These are phyloP conservation scores for Pristionchus japonicus DNA, from an alignment of 2,888 invertebrate species.

Conservation along the genomic window DNA sequence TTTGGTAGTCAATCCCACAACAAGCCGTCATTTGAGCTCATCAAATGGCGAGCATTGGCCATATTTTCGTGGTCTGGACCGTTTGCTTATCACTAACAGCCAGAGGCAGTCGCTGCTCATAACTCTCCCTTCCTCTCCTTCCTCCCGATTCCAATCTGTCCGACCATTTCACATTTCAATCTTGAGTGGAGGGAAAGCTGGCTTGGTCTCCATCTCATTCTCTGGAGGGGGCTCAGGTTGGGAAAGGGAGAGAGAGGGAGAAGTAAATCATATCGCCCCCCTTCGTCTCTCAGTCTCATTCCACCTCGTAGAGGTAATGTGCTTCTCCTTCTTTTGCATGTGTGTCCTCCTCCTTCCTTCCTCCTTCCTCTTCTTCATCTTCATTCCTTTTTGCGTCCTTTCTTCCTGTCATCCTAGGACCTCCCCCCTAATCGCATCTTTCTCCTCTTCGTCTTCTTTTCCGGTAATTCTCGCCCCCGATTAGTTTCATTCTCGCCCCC, in stretches of 20 bases:
- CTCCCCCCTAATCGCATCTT: conserved; percentile 11
- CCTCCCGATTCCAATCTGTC: not conserved
- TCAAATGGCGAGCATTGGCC: conserved; percentile 9
- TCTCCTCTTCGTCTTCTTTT: not conserved
- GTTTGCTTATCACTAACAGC: conserved; percentile 14
- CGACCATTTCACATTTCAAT: conserved; percentile 38
- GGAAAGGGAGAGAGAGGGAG: not conserved
- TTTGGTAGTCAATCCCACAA: not conserved
- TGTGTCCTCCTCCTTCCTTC: no score
- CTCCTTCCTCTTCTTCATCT: not conserved
- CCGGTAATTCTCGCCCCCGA: not conserved
- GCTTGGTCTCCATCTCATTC: not conserved
- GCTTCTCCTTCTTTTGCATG: conserved; percentile 25
- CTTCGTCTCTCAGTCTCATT: not conserved
- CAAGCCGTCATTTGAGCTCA: conserved; percentile 11
- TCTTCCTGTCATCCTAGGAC: not conserved
- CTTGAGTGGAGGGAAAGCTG: not conserved
- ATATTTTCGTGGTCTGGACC: conserved; percentile 15
- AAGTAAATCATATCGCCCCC: conserved; percentile 40
- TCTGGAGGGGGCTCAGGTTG: conserved; percentile 9
- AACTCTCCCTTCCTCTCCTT: not conserved
- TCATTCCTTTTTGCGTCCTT: not conserved
- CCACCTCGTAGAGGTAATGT: conserved; percentile 23
- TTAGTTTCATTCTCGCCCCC: conserved; percentile 26
- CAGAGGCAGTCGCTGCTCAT: not conserved